Evolutionary conservation across 2,113 vertebrate genomes (phyloP), one percentile per base, ranked within the genome.

Genomic region (Nothobranchius furzeri): DNA sequence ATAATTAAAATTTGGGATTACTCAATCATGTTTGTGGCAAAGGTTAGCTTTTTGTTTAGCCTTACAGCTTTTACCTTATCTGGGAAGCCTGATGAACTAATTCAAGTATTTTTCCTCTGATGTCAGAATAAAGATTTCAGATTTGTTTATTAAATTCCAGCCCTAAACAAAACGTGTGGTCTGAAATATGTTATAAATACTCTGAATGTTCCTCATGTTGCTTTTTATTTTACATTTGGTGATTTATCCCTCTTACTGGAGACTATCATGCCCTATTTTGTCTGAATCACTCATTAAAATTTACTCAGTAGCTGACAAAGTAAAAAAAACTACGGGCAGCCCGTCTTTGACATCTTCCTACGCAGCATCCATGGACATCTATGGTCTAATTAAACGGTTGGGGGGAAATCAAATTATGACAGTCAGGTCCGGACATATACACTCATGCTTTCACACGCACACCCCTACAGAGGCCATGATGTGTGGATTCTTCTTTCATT

Each of bases 401-500:
- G 9, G 12, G 35, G 24, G 13, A 51, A 36, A 63, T 15, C 7
- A 7, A n/a, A 47, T 36, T 59, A 25, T 14, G 17, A 49, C 15
- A 54, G 1, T 37, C 48, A 17, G 47, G 63, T 13, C 35, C 13
- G 0, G 35, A 76, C 60, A 47, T 56, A 50, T 10, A 50, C 60
- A 64, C 50, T 51, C 49, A n/a, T 48, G 20, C 56, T 64, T 58
- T 20, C 53, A 54, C 60, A 57, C 0, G 1, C 60, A 54, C 7
- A 47, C 54, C 14, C 30, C 54, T 63, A 60, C 46, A 68, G 54
- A 72, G 30, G 48, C 42, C 52, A 10, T 1, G 48, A 49, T 61
- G 35, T 70, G 25, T 60, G 64, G 53, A 53, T 58, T 48, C 50
- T 46, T 40, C 74, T 75, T 83, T 86, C 53, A 81, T 84, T 71